phyloP scores from a whole-genome alignment of 2,888 invertebrate species.

The Brachyptera risi region DNA sequence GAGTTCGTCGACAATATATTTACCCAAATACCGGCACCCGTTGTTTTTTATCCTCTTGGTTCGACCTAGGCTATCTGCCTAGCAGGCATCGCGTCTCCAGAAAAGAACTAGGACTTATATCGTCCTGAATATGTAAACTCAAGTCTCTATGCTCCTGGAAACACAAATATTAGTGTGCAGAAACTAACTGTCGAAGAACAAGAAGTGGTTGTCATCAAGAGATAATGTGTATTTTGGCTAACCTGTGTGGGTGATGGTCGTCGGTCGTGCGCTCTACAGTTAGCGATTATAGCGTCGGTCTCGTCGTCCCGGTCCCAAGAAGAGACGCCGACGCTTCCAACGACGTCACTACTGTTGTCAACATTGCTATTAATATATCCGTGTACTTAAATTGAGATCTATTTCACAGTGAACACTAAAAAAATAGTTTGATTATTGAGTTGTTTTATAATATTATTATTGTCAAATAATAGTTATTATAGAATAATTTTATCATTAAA shows the following conservation, averaged over 20 bases:
- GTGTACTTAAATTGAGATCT: too few species aligned
- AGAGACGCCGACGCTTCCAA: too few species aligned
- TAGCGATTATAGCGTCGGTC: conserved; percentile 8
- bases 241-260: conserved; percentile 27
- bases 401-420: too few species aligned
- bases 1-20: too few species aligned
- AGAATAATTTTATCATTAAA: too few species aligned
- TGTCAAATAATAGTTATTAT: too few species aligned
- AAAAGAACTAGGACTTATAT: conserved; percentile 19
- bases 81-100: conserved; percentile 14
- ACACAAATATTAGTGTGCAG: background rate
- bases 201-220: background rate
- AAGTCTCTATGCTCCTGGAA: conserved; percentile 29
- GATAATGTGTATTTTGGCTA: background rate
- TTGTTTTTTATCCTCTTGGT: too few species aligned
- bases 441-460: too few species aligned
- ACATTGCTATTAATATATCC: too few species aligned
- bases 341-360: too few species aligned
- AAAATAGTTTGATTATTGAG: too few species aligned
- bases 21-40: too few species aligned
- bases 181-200: background rate
- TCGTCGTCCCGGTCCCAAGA: conserved; percentile 3
- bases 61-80: conserved; percentile 6
- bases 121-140: conserved; percentile 27
- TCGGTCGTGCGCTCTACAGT: conserved; percentile 14